Evolutionary conservation across 2,113 vertebrate genomes (phyloP).

Genomic region (Stegostoma tigrinum): DNA sequence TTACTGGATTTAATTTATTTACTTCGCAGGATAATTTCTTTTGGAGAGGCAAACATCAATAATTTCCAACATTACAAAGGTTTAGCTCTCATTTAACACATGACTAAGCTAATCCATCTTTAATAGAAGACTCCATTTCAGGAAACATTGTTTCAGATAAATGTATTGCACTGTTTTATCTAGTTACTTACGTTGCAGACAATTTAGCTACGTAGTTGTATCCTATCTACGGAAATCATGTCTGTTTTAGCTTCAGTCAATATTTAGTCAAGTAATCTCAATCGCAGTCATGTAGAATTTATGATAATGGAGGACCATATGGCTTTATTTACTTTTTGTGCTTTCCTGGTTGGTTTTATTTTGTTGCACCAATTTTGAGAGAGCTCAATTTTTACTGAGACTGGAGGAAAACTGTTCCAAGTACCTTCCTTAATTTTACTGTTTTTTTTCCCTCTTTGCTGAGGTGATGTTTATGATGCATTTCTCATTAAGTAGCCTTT

Average conservation of each 20-base stretch:
- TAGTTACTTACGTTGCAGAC: conserved; percentile 42
- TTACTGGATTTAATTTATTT: neutral
- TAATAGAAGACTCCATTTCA: neutral
- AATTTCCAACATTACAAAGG: neutral
- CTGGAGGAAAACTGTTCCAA: neutral
- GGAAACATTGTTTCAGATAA: conserved; percentile 22
- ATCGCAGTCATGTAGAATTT: conserved; percentile 62
- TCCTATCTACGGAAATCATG: conserved; percentile 50
- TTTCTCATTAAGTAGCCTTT: conserved; percentile 28
- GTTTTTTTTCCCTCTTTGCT: neutral
- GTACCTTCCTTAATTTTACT: neutral
- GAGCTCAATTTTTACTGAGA: conserved; percentile 30
- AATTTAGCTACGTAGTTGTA: conserved; percentile 48
- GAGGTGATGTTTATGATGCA: conserved; percentile 24
- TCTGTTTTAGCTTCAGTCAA: conserved; percentile 67
- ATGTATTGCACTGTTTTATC: neutral
- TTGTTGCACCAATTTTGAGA: conserved; percentile 43
- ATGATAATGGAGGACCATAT: conserved; percentile 72
- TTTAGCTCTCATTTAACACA: neutral
- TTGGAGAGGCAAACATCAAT: neutral
- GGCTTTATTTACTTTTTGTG: conserved; percentile 67
- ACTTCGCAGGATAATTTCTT: neutral
- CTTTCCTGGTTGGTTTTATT: conserved; percentile 46
- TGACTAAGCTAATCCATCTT: neutral
- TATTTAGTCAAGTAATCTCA: conserved; percentile 76